A percentile compares a stretch with the other conserved stretches of the same genome.
phyloP scores from a whole-genome alignment of 1,140 invertebrate species.

The Laupala kohalensis region DNA sequence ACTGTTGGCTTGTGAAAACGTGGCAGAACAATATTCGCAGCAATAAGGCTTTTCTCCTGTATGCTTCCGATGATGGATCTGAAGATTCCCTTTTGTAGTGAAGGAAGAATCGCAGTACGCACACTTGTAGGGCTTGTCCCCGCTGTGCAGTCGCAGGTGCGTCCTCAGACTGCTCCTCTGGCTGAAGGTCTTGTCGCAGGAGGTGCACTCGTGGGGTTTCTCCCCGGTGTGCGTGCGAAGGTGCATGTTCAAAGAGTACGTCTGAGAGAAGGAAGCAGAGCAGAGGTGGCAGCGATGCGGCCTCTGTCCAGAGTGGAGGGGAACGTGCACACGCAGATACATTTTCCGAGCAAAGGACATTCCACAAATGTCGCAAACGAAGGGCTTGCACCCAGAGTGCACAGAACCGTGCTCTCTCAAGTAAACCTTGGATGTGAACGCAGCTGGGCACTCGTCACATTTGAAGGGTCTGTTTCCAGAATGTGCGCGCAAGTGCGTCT shows the following conservation, averaged over 20 bases:
- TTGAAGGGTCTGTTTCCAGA: not conserved
- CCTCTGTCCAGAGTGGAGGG: no score
- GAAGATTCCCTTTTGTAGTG: not conserved
- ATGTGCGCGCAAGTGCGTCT: not conserved
- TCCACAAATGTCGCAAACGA: constrained; percentile 3
- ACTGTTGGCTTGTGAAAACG: no score
- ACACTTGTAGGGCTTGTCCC: constrained; percentile 39
- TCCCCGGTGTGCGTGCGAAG: no score
- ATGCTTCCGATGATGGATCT: constrained; percentile 23
- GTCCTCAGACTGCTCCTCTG: no score
- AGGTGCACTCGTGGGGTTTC: no score
- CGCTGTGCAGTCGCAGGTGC: constrained; percentile 38
- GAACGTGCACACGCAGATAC: no score
- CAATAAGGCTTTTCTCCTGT: constrained; percentile 38
- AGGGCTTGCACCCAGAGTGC: not conserved
- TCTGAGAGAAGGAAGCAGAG: no score
- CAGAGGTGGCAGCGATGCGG: no score
- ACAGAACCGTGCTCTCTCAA: constrained; percentile 1
- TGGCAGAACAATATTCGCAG: no score
- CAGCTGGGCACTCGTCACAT: not conserved
- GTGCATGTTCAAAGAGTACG: no score
- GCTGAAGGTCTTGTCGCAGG: no score
- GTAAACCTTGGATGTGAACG: not conserved
- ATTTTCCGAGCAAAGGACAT: constrained; percentile 20
- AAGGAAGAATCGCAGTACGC: not conserved